Evolutionary conservation across 2,888 invertebrate species (phyloP), one percentile per base, ranked within the genome.

Genomic region (Eubasilissa splendida): DNA sequence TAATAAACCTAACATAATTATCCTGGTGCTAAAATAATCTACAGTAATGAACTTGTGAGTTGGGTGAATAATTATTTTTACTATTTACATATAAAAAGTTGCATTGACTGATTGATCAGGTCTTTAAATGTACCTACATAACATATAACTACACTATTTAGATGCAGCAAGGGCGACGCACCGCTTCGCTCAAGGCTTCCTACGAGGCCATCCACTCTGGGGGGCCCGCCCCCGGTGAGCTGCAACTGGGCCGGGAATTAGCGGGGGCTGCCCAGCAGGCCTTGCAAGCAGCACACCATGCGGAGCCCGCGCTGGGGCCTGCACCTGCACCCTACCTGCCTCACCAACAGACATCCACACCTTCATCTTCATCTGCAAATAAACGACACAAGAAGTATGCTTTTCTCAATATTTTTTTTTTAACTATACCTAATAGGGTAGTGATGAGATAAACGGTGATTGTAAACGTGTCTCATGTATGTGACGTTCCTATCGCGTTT

Each of bases 131-230:
- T 58, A 58, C 58, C 58, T 58, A 4, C 9, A 58, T 58, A 8
- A 11, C 58, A 58, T 5, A 63, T 11, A 11, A 31, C 1, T 10
- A 8, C 0, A 9, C 4, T 50, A n/a, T 79, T 3, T 89, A 96
- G 93, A 97, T 98, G 96, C 96, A 96, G 86, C 97, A 97, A 85
- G 98, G 98, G 0, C 92, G 99, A 68, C 92, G 98, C 77, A 97
- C 98, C 0, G 96, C 98, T 1, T 97, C 97, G 85, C 90, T 98
- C 84, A 98, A 98, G 88, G 98, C 98, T 12, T 97, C 97, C 53
- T 98, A 97, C 87, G 98, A 98, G 88, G 98, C 97, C 0, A 95
- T 95, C 79, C 93, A 94, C 83, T 92, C 94, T 0, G 92, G 91
- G 5, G 91, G 92, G 4, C 87, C 86, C 2, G 91, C 91, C 11